Base-by-base conservation (phyloP, 2,113 vertebrate species). In the Pterophyllum scalare region DNA sequence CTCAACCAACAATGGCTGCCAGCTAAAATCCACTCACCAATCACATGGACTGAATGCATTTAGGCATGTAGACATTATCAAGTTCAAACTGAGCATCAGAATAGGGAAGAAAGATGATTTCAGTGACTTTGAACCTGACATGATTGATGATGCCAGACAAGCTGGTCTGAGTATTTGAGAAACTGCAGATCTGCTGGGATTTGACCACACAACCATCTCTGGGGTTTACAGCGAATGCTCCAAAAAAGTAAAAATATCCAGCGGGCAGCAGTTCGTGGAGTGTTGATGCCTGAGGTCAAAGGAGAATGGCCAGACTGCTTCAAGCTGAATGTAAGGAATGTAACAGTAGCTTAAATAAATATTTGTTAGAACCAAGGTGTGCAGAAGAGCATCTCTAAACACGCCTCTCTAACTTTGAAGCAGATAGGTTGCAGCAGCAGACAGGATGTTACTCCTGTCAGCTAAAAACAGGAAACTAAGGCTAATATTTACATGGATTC, bases 341-440 rank as follows among this genome's bases (percentile, higher is more conserved):
- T 46, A 40, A 67, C 40, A 26, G 64, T 67, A 67, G 8, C 64
- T 46, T 46, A 67, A 67, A 67, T 46, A 67, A 67, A 67, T 65
- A 19, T 40, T 49, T 67, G 14, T 28, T 28, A 67, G 22, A 67
- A 67, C 64, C 40, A 11, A 28, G 15, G 40, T 67, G 11, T 49
- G 40, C 22, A 28, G 15, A 26, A 10, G 64, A 46, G 43, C 40
- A 10, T n/a, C 60, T 38, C 33, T 8, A 11, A 62, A 62, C n/a
- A 12, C 31, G n/a, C 20, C 13, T n/a, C 2, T 40, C 38, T 6
- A 62, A 38, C 22, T 38, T 67, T 6, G 11, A 67, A 67, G 38
- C 38, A 46, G 62, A 67, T 67, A 38, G 9, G 22, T 17, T 67
- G 26, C 3, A 67, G 22, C 22, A 46, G 62, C n/a, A 67, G 22